Conservation (phyloP, 2,113 vertebrate genomes). For the Brienomyrus brachyistius region DNA sequence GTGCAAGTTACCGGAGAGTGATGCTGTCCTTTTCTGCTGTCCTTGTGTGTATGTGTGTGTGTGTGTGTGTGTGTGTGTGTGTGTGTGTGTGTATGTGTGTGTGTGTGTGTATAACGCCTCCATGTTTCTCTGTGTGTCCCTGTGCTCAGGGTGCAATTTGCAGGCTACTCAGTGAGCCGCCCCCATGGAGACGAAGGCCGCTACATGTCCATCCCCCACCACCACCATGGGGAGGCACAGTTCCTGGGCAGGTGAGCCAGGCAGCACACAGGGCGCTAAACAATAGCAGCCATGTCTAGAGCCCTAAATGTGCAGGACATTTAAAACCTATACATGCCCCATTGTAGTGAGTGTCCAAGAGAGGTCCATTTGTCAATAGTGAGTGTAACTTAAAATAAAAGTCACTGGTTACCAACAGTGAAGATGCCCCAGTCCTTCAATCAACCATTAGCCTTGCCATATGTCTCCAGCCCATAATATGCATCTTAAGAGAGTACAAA, state of each 20-base stretch:
- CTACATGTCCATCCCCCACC: constrained; percentile 95
- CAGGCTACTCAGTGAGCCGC: constrained; percentile 81
- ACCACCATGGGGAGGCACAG: constrained; percentile 92
- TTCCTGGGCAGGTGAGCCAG: constrained; percentile 85
- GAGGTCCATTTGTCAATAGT: background rate
- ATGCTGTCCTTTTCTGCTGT: no score
- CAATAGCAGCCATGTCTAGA: background rate
- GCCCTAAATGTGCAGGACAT: background rate
- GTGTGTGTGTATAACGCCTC: background rate
- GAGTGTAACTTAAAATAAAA: background rate
- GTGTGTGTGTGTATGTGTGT: background rate
- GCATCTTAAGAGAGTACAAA: background rate
- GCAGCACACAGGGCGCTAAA: background rate
- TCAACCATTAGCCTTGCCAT: background rate
- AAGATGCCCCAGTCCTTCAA: background rate
- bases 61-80: background rate
- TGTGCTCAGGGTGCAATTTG: constrained; percentile 71
- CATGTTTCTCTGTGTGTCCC: background rate
- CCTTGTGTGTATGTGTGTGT: background rate
- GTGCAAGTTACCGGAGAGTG: no score
- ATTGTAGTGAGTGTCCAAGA: background rate
- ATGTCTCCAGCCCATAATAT: background rate
- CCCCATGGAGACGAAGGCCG: constrained; percentile 81
- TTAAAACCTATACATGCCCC: background rate
- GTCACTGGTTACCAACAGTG: background rate